phyloP scores from a whole-genome alignment of 2,113 vertebrate genomes.

The Clupea harengus region DNA sequence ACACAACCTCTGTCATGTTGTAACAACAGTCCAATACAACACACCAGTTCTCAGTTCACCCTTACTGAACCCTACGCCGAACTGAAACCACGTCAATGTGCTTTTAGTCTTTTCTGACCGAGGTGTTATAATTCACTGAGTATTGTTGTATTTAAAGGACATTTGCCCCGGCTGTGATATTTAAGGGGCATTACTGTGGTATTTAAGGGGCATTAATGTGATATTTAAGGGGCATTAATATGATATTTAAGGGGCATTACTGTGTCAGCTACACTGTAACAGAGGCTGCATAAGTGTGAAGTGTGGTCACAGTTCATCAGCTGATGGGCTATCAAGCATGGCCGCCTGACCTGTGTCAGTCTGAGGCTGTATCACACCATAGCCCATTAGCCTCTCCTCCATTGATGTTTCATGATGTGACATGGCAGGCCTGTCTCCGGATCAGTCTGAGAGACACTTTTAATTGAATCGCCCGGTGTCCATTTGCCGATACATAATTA shows the following conservation, averaged over 20 bases:
- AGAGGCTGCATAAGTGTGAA: neutral
- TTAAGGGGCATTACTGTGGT: neutral
- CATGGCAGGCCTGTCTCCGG: slow-evolving; percentile 1
- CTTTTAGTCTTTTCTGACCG: neutral
- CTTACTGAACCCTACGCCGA: neutral
- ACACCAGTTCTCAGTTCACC: neutral
- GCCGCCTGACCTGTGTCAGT: neutral
- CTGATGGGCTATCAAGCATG: neutral
- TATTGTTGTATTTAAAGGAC: neutral
- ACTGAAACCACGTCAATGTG: no score
- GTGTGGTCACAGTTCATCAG: neutral
- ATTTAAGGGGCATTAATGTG: no score
- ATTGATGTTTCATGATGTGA: slow-evolving; percentile 12
- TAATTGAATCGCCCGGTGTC: slow-evolving; percentile 36
- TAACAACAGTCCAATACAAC: neutral
- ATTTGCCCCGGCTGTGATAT: neutral
- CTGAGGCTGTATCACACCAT: neutral
- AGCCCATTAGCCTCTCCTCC: neutral
- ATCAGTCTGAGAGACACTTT: slow-evolving; percentile 9
- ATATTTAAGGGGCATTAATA: no score
- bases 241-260: neutral
- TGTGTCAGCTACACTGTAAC: neutral
- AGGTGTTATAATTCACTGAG: neutral
- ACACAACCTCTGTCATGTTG: no score
- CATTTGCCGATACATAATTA: slow-evolving; percentile 36